Percentiles rank a stretch among this genome's conserved stretches.
These are phyloP conservation scores for Semotilus atromaculatus DNA, from an alignment of 2,797 vertebrate genomes.

Conservation along the genomic window DNA sequence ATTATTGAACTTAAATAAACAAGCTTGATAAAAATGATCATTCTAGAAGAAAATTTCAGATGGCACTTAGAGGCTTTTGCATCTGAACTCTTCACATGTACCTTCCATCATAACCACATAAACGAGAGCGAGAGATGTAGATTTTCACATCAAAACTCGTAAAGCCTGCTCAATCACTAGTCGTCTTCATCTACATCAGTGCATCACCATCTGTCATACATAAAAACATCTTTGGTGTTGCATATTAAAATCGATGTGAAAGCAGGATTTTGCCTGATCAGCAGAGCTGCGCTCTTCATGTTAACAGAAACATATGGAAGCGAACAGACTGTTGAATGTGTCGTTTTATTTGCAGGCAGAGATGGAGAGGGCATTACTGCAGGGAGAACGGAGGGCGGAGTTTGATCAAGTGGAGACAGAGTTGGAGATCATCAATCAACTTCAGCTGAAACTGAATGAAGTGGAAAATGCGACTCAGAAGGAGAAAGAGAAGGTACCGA, in stretches of 20 bases:
- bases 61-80: no score
- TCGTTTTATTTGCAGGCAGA: slow-evolving; percentile 82
- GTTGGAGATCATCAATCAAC: slow-evolving; percentile 83
- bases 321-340: slow-evolving; percentile 32
- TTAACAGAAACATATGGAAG: slow-evolving; percentile 40
- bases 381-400: slow-evolving; percentile 89
- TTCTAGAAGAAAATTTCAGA: no score
- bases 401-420: slow-evolving; percentile 86
- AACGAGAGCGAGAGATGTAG: slow-evolving; percentile 9
- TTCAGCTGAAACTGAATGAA: slow-evolving; percentile 88
- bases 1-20: no score
- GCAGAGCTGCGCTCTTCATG: slow-evolving; percentile 20
- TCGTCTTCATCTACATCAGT: slow-evolving; percentile 7
- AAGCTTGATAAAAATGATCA: no score
- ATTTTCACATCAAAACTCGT: slow-evolving; percentile 16
- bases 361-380: slow-evolving; percentile 93
- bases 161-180: slow-evolving; percentile 20
- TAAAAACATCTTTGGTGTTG: slow-evolving; percentile 27
- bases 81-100: no score
- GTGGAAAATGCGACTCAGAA: slow-evolving; percentile 85
- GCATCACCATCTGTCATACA: slow-evolving; percentile 35
- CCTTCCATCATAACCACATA: neutral
- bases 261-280: slow-evolving; percentile 38
- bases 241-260: slow-evolving; percentile 44
- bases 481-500: slow-evolving; percentile 89